Evolutionary conservation across 2,797 vertebrate genomes (phyloP).

Genomic region (Hozukius guyotensis): DNA sequence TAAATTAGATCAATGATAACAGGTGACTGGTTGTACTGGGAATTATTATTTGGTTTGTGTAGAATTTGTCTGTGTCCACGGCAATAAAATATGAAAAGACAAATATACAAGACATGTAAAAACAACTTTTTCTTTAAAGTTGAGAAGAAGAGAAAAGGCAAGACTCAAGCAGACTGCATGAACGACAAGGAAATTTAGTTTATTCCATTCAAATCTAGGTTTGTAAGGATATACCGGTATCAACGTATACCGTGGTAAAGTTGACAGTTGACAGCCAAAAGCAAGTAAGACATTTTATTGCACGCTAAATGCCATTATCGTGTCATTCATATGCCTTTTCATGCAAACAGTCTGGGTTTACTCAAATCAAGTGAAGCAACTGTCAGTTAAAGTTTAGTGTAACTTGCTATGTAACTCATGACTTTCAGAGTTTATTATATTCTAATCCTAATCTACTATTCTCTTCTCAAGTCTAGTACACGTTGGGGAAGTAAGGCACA

Average conservation of each 20-base stretch:
- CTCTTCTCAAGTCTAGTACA: not conserved
- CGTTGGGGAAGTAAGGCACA: not conserved
- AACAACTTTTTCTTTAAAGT: not conserved
- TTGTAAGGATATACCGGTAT: no score
- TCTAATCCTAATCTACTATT: not conserved
- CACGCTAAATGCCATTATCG: no score
- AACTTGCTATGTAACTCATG: not conserved
- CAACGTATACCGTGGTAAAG: no score
- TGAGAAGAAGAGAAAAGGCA: no score
- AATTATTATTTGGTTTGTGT: not conserved
- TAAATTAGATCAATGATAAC: constrained; percentile 13
- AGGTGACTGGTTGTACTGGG: constrained; percentile 4
- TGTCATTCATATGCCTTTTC: no score
- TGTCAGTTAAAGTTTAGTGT: not conserved
- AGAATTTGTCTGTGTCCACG: not conserved
- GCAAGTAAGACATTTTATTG: no score
- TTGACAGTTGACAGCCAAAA: no score
- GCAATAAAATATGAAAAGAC: not conserved
- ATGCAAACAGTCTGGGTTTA: not conserved
- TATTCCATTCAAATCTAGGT: not conserved
- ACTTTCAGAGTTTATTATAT: not conserved
- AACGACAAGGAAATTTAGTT: not conserved
- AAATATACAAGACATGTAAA: not conserved
- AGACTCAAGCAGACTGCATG: not conserved
- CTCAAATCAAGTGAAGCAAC: not conserved